A percentile compares a stretch with the other conserved stretches of the same genome.
Conservation (phyloP, 2,113 vertebrate species). For the Climacteris rufus region DNA sequence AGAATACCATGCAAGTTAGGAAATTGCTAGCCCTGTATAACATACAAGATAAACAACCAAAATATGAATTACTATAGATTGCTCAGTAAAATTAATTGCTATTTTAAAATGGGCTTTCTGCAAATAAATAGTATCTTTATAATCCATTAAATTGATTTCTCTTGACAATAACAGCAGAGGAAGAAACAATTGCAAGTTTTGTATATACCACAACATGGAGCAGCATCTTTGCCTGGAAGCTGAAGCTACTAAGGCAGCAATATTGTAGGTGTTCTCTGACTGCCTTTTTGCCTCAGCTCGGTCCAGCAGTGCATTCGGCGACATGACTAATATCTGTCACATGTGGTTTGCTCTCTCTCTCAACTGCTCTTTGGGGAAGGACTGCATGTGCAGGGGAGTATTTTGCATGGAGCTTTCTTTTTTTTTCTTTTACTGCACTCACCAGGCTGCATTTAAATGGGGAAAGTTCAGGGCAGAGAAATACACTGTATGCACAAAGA, state of each 20-base stretch:
- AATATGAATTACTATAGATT: not conserved
- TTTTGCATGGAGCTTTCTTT: not conserved
- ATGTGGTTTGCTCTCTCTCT: conserved; percentile 13
- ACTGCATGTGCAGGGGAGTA: not conserved
- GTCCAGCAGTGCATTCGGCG: not conserved
- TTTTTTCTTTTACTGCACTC: not conserved
- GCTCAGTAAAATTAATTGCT: conserved; percentile 35
- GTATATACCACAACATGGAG: not conserved
- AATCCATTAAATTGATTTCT: not conserved
- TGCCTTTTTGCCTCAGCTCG: not conserved
- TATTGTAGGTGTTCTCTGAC: not conserved
- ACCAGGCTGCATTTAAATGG: not conserved
- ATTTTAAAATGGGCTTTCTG: not conserved
- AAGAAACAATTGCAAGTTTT: not conserved
- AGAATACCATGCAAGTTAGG: conserved; percentile 58
- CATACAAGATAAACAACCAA: not conserved
- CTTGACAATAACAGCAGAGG: not conserved
- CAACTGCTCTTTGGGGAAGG: not conserved
- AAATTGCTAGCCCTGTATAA: conserved; percentile 17
- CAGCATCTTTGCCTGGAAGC: not conserved
- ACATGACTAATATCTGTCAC: not conserved
- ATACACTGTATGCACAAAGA: not conserved
- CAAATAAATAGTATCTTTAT: not conserved
- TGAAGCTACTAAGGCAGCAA: not conserved
- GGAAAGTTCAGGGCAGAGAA: not conserved